Base-by-base conservation (phyloP, 2,113 vertebrate genomes). In the Tilapia sparmanii region DNA sequence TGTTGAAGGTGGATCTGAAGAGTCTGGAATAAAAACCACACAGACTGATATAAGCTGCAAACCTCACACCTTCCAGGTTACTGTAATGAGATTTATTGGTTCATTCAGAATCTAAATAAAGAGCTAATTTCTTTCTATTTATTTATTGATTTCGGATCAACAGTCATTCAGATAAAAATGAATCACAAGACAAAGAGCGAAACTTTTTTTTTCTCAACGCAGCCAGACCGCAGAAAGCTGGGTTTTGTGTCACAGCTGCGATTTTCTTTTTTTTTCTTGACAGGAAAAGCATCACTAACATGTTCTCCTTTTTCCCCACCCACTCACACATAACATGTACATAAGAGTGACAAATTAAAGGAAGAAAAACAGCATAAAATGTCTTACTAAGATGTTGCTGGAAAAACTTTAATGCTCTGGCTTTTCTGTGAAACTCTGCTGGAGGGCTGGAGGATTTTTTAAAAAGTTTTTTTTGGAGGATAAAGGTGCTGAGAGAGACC, bases 1-100 rank as follows among this genome's bases (percentile, higher is more conserved):
- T 2, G 95, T 90, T 85, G 96, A 96, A 87, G 95, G 96, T 53
- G 97, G 92, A 10, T 98, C 97, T 89, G 96, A 97, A 13, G 98
- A 96, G 96, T 97, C 98, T 99, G 95, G n/a, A 91, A 81, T 86
- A 85, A 90, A 93, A 87, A 90, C 38, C 35, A 89, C 16, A 50
- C 52, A 38, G 24, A 52, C 10, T 15, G 16, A 52, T 35, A 15
- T 42, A n/a, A 73, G 50, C n/a, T n/a, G 6, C 10, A 54, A 45
- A 33, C 26, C 66, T 47, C 66, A 38, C 11, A 76, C 10, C 26
- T 59, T 42, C 52, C 55, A 24, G 29, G 40, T 54, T 24, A 54
- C 16, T 73, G 15, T 33, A 57, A 50, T 66, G 26, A 76, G 50
- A 55, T 47, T 10, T 35, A 40, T n/a, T 82, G 59, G 84, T 50